phyloP scores from a whole-genome alignment of 2,888 invertebrate species.

The Oxycera nigricornis region DNA sequence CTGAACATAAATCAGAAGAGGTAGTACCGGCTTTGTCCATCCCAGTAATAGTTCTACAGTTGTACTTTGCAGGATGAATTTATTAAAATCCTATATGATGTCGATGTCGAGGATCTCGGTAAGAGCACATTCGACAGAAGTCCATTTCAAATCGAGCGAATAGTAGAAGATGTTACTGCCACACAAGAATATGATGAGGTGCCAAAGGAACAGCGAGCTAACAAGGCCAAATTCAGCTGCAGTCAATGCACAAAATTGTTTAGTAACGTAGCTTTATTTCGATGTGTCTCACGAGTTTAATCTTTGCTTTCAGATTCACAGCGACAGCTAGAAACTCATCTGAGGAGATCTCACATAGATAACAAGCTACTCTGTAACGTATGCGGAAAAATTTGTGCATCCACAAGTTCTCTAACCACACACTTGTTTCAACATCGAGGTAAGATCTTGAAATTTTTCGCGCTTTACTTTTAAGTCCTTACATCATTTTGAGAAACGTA shows the following conservation, averaged over 20 bases:
- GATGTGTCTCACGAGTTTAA: background rate
- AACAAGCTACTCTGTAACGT: slow-evolving; percentile 42
- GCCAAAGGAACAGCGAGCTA: background rate
- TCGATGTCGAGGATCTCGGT: background rate
- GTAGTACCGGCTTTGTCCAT: background rate
- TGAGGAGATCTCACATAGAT: slow-evolving; percentile 46
- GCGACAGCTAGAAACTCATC: slow-evolving; percentile 42
- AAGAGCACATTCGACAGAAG: background rate
- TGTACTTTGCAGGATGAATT: background rate
- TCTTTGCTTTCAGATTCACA: background rate
- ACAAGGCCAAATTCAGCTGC: background rate
- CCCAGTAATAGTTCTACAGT: background rate
- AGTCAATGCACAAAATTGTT: slow-evolving; percentile 6
- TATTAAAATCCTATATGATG: background rate
- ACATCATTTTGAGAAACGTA: background rate
- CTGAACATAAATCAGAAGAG: background rate
- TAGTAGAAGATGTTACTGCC: background rate
- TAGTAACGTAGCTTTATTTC: background rate
- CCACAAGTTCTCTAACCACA: slow-evolving; percentile 34
- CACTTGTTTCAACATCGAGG: slow-evolving; percentile 44
- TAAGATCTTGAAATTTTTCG: too few species aligned
- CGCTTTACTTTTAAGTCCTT: background rate
- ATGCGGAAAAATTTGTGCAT: slow-evolving; percentile 44
- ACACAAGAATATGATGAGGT: background rate
- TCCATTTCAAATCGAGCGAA: background rate